Percentiles rank a stretch among this genome's conserved stretches.
These are phyloP conservation scores for Augochlora pura DNA, from an alignment of 1,140 invertebrate genomes.

Conservation along the genomic window DNA sequence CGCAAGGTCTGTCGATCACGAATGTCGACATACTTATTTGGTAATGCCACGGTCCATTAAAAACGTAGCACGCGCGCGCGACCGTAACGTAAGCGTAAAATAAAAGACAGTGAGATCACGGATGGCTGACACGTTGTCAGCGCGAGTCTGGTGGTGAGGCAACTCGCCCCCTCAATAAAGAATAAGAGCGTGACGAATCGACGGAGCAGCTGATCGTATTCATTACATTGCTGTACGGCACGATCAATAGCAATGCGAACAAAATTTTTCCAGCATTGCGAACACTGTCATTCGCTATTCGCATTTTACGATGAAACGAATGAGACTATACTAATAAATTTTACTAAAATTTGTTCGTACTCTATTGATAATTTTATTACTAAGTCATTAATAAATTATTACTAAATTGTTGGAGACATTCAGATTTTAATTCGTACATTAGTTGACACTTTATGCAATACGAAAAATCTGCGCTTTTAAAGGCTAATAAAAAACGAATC, in stretches of 20 bases:
- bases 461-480: no score
- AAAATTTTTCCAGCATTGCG: no score
- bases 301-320: no score
- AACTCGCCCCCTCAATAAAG: conserved; percentile 27
- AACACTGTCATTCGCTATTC: no score
- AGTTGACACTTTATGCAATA: no score
- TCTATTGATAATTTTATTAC: no score
- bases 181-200: conserved; percentile 46
- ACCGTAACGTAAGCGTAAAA: conserved; percentile 41
- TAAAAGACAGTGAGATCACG: conserved; percentile 51
- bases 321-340: no score
- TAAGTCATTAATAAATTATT: no score
- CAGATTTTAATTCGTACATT: no score
- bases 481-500: no score
- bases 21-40: conserved; percentile 53
- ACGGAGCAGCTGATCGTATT: conserved; percentile 33
- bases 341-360: no score
- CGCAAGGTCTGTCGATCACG: background rate
- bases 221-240: conserved; percentile 33
- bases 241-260: conserved; percentile 28
- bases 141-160: conserved; percentile 36
- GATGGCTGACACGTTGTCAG: conserved; percentile 53
- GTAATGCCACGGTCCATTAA: conserved; percentile 25
- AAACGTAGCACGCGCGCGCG: conserved; percentile 27
- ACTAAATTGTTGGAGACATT: no score